Evolutionary conservation across 2,113 vertebrate species (phyloP).

Genomic region (Athene cunicularia): DNA sequence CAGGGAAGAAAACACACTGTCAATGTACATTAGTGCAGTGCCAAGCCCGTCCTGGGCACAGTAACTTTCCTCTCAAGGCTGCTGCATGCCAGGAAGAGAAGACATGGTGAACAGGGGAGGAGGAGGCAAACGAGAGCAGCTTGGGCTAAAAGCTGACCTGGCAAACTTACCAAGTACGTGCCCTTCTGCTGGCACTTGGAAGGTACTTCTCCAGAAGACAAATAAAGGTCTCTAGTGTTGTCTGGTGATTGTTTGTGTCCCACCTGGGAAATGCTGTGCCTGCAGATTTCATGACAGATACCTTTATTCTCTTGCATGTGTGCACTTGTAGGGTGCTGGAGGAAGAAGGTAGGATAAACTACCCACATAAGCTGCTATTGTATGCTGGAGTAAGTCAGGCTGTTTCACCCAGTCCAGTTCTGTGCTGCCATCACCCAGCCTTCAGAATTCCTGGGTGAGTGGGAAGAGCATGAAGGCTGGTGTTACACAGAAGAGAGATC

Average conservation of each 20-base stretch:
- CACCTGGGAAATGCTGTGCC: not conserved
- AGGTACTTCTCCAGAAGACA: not conserved
- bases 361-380: not conserved
- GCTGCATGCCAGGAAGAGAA: not conserved
- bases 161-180: not conserved
- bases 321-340: not conserved
- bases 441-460: not conserved
- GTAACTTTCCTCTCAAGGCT: conserved; percentile 66
- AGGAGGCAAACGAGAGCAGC: not conserved
- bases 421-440: not conserved
- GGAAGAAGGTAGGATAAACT: not conserved
- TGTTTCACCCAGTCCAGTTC: not conserved
- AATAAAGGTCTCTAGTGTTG: not conserved
- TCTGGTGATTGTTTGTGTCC: not conserved
- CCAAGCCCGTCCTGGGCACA: conserved; percentile 41
- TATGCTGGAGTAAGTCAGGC: not conserved
- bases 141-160: not conserved
- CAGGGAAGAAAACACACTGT: conserved; percentile 52
- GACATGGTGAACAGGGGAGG: not conserved
- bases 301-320: not conserved
- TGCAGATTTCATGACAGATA: not conserved
- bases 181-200: not conserved
- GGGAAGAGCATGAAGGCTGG: not conserved
- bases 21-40: not conserved
- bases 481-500: not conserved